Base-by-base conservation (phyloP, 2,888 invertebrate species). In the Ichneumoninae sp. region DNA sequence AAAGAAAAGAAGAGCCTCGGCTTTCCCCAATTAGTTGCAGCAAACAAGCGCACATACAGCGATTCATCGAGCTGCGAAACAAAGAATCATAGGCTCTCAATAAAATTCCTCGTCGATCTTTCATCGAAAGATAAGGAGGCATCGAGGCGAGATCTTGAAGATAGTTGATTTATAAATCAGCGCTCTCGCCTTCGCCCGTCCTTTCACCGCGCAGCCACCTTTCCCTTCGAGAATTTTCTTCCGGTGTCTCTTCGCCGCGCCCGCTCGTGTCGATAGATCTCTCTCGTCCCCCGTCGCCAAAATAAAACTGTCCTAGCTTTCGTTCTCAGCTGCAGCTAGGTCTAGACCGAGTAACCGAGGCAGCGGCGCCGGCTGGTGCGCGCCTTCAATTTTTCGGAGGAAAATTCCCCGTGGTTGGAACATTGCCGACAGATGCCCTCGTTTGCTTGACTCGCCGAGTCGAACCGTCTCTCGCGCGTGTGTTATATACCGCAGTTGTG, bases 401-500 rank as follows among this genome's bases (percentile, higher is more conserved):
- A 54, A 83, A 63, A 74, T 73, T 76, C 77, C 77, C 66, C 68
- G 60, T 36, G 77, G 57, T 81, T 80, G 78, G 74, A 89, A 84
- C 86, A 83, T 88, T 83, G 79, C 89, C 88, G 88, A 81, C 79
- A 89, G 89, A 90, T 90, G 90, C 87, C 88, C 87, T 77, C 87
- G 76, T 73, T 83, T 83, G 66, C 60, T 63, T 47, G 74, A 74
- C 78, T 44, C 65, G 65, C 40, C 71, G 33, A 57, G 40, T 22
- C 54, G 19, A 69, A 22, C 65, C 19, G n/a, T 71, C 19, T 30
- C 30, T 60, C 10, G 44, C 44, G 22, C 50, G 73, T 33, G 40
- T 66, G 69, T 44, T 73, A 22, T n/a, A 57, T 73, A 71, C 44
- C 66, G 70, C 40, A 74, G 70, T n/a, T 79, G 77, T 70, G 85